Conservation (phyloP, 2,888 invertebrate species). For the Muschampia plurimacula region DNA sequence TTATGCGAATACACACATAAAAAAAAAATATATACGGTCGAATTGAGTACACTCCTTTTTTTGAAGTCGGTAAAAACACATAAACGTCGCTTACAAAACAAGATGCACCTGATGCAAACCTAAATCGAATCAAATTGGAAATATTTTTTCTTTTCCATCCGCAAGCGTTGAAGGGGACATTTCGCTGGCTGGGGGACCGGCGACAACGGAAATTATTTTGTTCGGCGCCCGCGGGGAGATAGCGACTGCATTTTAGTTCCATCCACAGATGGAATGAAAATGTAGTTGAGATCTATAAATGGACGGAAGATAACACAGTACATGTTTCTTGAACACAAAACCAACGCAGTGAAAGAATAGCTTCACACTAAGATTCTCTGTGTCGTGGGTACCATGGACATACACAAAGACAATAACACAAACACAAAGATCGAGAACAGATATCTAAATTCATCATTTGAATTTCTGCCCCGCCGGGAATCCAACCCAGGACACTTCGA, state of each 20-base stretch:
- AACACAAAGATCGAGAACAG: too few relatives aligned
- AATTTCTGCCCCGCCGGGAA: too few relatives aligned
- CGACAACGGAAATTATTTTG: conserved; percentile 47
- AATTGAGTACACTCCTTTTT: too few relatives aligned
- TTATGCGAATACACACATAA: too few relatives aligned
- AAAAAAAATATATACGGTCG: too few relatives aligned
- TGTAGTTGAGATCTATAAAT: not conserved
- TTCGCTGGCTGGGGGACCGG: conserved; percentile 34
- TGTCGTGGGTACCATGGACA: too few relatives aligned
- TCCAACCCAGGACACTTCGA: too few relatives aligned
- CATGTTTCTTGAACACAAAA: too few relatives aligned
- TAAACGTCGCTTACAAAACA: not conserved
- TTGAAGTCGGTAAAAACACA: not conserved
- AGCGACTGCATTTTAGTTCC: conserved; percentile 24
- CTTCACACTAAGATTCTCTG: too few relatives aligned
- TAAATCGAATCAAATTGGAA: conserved; percentile 40
- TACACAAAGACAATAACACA: too few relatives aligned
- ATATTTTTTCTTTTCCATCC: conserved; percentile 38
- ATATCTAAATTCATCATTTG: too few relatives aligned
- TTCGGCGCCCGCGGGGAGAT: conserved; percentile 35
- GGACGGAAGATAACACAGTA: not conserved
- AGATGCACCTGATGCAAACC: conserved; percentile 31
- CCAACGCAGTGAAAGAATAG: too few relatives aligned
- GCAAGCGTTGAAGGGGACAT: conserved; percentile 33
- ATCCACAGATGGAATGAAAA: conserved; percentile 8